Evolutionary conservation across 1,140 invertebrate genomes (phyloP), one percentile per base, ranked within the genome.

Genomic region (Drosophila triauraria): DNA sequence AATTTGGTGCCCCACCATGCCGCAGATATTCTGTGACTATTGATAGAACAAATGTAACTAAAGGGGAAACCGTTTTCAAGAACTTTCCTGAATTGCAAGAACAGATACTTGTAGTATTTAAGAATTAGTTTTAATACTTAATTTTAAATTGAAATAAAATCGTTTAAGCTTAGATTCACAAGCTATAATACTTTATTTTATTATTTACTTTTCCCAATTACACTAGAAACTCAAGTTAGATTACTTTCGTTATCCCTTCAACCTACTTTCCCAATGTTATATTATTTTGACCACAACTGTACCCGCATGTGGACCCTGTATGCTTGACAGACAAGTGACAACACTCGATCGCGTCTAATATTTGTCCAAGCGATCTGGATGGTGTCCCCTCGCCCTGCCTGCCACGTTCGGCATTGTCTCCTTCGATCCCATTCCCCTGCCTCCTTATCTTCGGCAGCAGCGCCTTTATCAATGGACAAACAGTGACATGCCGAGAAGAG

Each of bases 401-500:
- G 78, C 80, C 80, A 74, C 78, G 61, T 70, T 60, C 46, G 46
- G 58, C 25, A 44, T 51, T 74, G 46, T 43, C 42, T 13, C 32
- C 63, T 12, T 3, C 35, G 53, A 10, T 35, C 32, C 17, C 32
- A 9, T 30, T 23, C 15, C 27, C 10, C 43, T 32, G 13, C 44
- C 40, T 17, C 38, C 12, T 25, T 42, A 42, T 20, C 35, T 32
- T 54, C 47, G 2, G 8, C 30, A 15, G 32, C 35, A 56, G 9
- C 12, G 12, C 5, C 62, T 62, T 84, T 85, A 84, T 84, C 82
- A 78, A 54, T 57, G 51, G 67, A 74, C 32, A 54, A 38, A 54
- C 67, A 80, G 40, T 32, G 27, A 75, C 75, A 75, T 64, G 77
- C 54, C 50, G 51, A 81, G 82, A 78, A 85, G 50, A 78, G 46